These are phyloP conservation scores for Pelagia noctiluca DNA, from an alignment of 30 jellyfish, hydroid and myxozoan species.

Conservation along the genomic window DNA sequence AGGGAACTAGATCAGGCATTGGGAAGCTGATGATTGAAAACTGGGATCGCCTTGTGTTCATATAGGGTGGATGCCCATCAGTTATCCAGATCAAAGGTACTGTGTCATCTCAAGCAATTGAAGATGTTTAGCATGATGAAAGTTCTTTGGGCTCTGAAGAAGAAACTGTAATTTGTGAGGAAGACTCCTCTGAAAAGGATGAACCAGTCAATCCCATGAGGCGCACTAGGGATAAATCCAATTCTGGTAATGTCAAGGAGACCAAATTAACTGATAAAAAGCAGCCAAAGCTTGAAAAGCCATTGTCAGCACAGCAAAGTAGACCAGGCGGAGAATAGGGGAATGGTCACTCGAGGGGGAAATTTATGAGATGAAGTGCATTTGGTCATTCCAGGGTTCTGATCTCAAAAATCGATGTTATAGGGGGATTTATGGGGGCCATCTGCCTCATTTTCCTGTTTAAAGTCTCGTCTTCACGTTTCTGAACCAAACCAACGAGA, in stretches of 20 bases:
- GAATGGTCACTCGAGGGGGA: too few relatives aligned
- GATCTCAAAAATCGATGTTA: too few relatives aligned
- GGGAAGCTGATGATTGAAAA: conserved; percentile 37
- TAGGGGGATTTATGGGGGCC: too few relatives aligned
- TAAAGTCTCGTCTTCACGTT: too few relatives aligned
- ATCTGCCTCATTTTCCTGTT: too few relatives aligned
- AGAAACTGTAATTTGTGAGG: background rate
- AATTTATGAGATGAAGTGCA: too few relatives aligned
- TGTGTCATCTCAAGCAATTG: background rate
- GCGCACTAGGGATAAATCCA: background rate
- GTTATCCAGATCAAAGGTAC: conserved; percentile 10
- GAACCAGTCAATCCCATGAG: conserved; percentile 7
- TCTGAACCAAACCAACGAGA: too few relatives aligned
- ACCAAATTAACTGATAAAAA: conserved; percentile 32
- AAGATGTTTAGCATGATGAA: background rate
- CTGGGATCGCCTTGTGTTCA: conserved; percentile 41
- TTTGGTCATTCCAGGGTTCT: too few relatives aligned
- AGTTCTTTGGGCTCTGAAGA: background rate
- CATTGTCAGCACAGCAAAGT: conserved; percentile 50
- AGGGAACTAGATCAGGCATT: conserved; percentile 53
- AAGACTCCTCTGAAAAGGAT: background rate
- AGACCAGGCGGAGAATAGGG: too few relatives aligned
- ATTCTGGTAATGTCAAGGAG: too few relatives aligned
- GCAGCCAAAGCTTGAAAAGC: conserved; percentile 42
- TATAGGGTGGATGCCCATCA: conserved; percentile 62